A percentile compares a stretch with the other conserved stretches of the same genome.
Conservation (phyloP, 2,797 vertebrate species). For the Ptychadena robeensis region DNA sequence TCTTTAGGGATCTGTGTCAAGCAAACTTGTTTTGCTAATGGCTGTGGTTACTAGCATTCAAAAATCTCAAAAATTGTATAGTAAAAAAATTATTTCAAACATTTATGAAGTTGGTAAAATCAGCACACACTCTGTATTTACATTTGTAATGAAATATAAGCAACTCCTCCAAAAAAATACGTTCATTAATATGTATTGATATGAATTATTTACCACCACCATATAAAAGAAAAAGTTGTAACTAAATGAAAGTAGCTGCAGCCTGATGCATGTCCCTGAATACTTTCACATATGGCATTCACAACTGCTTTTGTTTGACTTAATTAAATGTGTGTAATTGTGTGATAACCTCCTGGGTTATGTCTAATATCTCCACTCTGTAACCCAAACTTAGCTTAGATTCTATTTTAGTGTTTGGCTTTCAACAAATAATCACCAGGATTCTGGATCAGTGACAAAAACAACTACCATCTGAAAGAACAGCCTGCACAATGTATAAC, state of each 20-base stretch:
- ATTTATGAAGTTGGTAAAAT: neutral
- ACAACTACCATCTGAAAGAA: neutral
- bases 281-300: neutral
- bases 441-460: constrained; percentile 4
- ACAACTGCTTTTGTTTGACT: neutral
- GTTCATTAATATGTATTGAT: neutral
- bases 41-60: neutral
- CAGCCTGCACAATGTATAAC: neutral
- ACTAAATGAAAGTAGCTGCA: neutral
- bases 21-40: constrained; percentile 2
- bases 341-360: neutral
- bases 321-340: constrained; percentile 18
- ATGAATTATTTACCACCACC: neutral
- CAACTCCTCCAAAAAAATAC: neutral
- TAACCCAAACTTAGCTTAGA: constrained; percentile 4
- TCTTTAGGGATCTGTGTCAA: constrained; percentile 48
- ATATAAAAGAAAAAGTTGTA: neutral
- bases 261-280: constrained; percentile 55
- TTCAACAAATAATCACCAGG: neutral
- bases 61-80: neutral
- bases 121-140: neutral
- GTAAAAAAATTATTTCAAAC: neutral
- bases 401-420: neutral
- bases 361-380: constrained; percentile 14
- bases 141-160: neutral